Evolutionary conservation across 1,140 invertebrate species (phyloP).

Genomic region (Diachasma alloeum): DNA sequence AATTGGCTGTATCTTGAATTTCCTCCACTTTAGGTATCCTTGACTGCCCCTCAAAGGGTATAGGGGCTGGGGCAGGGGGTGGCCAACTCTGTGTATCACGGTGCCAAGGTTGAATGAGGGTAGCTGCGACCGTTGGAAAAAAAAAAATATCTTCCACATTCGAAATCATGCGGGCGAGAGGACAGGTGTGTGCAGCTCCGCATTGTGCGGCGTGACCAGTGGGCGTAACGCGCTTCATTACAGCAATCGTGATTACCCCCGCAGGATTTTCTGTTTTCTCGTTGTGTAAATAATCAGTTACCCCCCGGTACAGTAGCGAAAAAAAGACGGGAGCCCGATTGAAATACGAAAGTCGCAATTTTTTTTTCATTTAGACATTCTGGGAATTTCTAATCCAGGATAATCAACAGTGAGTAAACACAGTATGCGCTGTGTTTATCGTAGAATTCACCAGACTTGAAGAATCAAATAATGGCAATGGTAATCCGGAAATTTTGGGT

Average conservation of each 20-base stretch:
- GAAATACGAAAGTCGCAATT: no score
- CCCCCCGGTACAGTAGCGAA: neutral
- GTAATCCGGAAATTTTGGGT: no score
- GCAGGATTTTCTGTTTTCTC: conserved; percentile 37
- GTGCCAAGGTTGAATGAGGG: conserved; percentile 43
- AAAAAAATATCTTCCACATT: neutral
- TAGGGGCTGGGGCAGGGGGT: conserved; percentile 8
- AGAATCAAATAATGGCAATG: no score
- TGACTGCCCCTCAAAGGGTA: neutral
- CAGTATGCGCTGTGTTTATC: no score
- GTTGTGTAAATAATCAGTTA: neutral
- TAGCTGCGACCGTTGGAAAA: conserved; percentile 40
- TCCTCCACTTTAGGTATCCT: neutral
- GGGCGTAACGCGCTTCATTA: conserved; percentile 42
- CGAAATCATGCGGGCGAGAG: conserved; percentile 22
- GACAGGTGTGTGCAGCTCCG: conserved; percentile 51
- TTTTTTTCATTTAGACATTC: no score
- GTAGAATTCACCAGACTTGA: no score
- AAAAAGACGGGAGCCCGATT: neutral
- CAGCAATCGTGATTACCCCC: conserved; percentile 19
- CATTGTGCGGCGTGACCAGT: conserved; percentile 42
- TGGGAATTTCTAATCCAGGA: no score
- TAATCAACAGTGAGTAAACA: no score
- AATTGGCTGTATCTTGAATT: neutral
- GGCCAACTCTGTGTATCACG: conserved; percentile 39